Evolutionary conservation across 2,888 invertebrate species (phyloP).

Genomic region (Drosophila leonis): DNA sequence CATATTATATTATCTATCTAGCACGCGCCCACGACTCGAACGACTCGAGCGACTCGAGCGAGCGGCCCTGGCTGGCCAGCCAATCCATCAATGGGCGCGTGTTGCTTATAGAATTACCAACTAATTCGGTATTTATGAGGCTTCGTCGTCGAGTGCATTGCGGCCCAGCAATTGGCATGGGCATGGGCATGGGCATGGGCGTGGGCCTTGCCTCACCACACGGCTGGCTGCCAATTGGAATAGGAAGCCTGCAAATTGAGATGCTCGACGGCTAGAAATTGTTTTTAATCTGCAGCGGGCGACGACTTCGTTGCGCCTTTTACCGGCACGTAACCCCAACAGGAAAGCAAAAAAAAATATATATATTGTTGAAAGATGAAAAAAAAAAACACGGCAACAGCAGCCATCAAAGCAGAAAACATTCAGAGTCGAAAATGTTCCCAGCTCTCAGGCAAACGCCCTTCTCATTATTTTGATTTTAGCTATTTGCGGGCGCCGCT

Average conservation of each 20-base stretch:
- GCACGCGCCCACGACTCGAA: slow-evolving; percentile 63
- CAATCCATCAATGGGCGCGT: slow-evolving; percentile 83
- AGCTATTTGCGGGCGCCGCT: slow-evolving; percentile 47
- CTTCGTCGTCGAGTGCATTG: slow-evolving; percentile 66
- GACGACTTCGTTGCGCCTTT: slow-evolving; percentile 64
- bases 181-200: background rate
- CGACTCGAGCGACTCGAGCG: background rate
- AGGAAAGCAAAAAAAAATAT: background rate
- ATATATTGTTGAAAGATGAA: background rate
- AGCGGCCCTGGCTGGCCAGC: slow-evolving; percentile 26
- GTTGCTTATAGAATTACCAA: slow-evolving; percentile 85
- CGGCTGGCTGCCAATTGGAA: slow-evolving; percentile 28
- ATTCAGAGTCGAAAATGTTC: slow-evolving; percentile 1
- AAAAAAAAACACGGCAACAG: slow-evolving; percentile 15
- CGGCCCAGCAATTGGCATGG: slow-evolving; percentile 33
- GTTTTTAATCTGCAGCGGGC: slow-evolving; percentile 67
- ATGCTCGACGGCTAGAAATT: slow-evolving; percentile 65
- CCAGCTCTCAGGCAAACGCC: slow-evolving; percentile 44
- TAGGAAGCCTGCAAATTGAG: slow-evolving; percentile 77
- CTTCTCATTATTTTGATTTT: slow-evolving; percentile 62
- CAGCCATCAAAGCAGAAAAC: slow-evolving; percentile 36
- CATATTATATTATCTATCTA: slow-evolving; percentile 56
- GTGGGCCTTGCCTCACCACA: background rate
- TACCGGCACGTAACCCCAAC: slow-evolving; percentile 47
- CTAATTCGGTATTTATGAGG: slow-evolving; percentile 84